These are phyloP conservation scores for Temnothorax curvispinosus DNA, from an alignment of 1,140 invertebrate genomes.

Conservation along the genomic window DNA sequence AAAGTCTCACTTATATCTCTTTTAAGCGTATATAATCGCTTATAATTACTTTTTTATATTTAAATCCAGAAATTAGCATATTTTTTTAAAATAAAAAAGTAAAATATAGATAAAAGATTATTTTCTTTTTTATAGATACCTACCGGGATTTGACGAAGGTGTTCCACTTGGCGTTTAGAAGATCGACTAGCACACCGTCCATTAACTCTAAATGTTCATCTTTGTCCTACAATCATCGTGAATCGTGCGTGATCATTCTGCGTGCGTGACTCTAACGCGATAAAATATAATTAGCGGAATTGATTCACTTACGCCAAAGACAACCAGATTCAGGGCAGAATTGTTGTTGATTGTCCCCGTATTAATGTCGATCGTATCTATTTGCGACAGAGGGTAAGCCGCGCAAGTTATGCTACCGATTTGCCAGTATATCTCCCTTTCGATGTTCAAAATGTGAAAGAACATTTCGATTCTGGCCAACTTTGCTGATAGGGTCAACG, in stretches of 20 bases:
- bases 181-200: conserved; percentile 97
- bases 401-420: conserved; percentile 97
- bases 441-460: conserved; percentile 97
- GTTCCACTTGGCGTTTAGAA: conserved; percentile 99
- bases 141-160: conserved; percentile 96
- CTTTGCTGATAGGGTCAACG: conserved; percentile 97
- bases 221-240: conserved; percentile 90
- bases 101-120: background rate
- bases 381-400: conserved; percentile 97
- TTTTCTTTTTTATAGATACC: conserved; percentile 5
- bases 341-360: conserved; percentile 97
- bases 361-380: conserved; percentile 97
- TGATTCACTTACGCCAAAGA: conserved; percentile 93
- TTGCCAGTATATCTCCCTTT: conserved; percentile 98
- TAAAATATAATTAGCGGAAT: background rate
- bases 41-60: background rate
- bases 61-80: background rate
- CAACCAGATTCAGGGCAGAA: conserved; percentile 98
- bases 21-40: background rate
- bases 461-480: conserved; percentile 97
- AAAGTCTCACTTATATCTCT: background rate
- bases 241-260: conserved; percentile 62
- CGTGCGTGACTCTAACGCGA: background rate
- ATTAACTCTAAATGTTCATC: conserved; percentile 97
- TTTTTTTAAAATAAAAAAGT: background rate